A percentile compares a stretch with the other conserved stretches of the same genome.
Evolutionary conservation across 1,140 invertebrate genomes (phyloP).

Genomic region (Calosoma granatense): DNA sequence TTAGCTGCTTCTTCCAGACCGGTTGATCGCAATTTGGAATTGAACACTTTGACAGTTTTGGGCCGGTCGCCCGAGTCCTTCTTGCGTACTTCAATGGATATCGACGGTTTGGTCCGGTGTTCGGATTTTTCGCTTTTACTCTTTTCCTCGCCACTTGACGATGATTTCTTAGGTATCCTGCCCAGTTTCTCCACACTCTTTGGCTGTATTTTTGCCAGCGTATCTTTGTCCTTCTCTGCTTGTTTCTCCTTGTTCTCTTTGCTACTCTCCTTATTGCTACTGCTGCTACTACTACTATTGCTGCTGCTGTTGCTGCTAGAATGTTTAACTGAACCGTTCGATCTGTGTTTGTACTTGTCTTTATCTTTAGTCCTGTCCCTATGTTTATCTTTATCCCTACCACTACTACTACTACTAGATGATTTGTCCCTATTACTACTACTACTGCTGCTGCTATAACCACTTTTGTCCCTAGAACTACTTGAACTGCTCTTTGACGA

Average conservation of each 20-base stretch:
- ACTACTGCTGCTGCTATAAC: constrained; percentile 30
- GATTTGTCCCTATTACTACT: constrained; percentile 30
- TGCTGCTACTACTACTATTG: constrained; percentile 31
- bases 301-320: constrained; percentile 34
- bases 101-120: constrained; percentile 59
- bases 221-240: constrained; percentile 56
- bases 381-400: constrained; percentile 24
- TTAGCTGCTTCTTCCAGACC: constrained; percentile 73
- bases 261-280: constrained; percentile 37
- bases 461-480: constrained; percentile 29
- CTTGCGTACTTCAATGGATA: constrained; percentile 68
- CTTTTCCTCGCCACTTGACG: constrained; percentile 31
- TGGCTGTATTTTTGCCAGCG: constrained; percentile 50
- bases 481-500: constrained; percentile 26
- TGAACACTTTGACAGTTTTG: constrained; percentile 80
- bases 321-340: constrained; percentile 35
- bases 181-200: constrained; percentile 57
- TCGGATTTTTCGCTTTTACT: constrained; percentile 38
- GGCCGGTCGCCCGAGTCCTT: constrained; percentile 51
- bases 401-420: constrained; percentile 35
- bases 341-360: constrained; percentile 32
- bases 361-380: constrained; percentile 32
- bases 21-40: constrained; percentile 78
- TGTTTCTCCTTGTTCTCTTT: constrained; percentile 37
- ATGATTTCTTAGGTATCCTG: constrained; percentile 60